Evolutionary conservation across 2,888 invertebrate species (phyloP).

Genomic region (Dynastes hyllus): DNA sequence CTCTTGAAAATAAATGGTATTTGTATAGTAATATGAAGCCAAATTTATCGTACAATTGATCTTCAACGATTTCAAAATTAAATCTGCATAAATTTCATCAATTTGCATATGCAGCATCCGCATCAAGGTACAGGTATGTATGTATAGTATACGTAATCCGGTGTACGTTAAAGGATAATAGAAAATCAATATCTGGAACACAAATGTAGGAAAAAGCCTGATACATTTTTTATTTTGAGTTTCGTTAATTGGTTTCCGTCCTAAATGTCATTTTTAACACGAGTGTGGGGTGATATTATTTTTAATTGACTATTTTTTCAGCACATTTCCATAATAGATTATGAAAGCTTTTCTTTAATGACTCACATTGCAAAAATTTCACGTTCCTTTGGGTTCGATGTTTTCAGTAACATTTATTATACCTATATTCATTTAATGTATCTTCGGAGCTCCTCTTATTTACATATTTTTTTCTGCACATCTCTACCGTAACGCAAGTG

Average conservation of each 20-base stretch:
- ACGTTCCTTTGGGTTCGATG: not conserved
- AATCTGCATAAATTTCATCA: not conserved
- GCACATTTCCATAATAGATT: not conserved
- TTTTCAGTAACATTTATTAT: not conserved
- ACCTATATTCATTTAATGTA: too few species aligned
- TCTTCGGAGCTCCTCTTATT: not conserved
- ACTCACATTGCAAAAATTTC: not conserved
- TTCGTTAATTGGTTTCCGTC: not conserved
- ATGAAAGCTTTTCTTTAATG: too few species aligned
- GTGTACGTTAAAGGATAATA: not conserved
- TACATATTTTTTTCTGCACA: not conserved
- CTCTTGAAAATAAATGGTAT: not conserved
- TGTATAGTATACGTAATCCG: not conserved
- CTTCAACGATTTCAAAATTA: not conserved
- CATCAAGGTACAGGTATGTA: not conserved
- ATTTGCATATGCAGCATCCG: not conserved
- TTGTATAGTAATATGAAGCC: not conserved
- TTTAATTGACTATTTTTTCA: not conserved
- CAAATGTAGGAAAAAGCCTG: not conserved
- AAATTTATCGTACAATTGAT: not conserved
- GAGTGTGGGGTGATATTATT: not conserved
- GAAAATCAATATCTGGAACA: constrained; percentile 16
- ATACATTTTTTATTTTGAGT: not conserved
- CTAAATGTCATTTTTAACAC: not conserved
- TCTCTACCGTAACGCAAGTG: not conserved